These are phyloP conservation scores for Glossophaga mutica DNA, from an alignment of 2,797 vertebrate species.

Conservation along the genomic window DNA sequence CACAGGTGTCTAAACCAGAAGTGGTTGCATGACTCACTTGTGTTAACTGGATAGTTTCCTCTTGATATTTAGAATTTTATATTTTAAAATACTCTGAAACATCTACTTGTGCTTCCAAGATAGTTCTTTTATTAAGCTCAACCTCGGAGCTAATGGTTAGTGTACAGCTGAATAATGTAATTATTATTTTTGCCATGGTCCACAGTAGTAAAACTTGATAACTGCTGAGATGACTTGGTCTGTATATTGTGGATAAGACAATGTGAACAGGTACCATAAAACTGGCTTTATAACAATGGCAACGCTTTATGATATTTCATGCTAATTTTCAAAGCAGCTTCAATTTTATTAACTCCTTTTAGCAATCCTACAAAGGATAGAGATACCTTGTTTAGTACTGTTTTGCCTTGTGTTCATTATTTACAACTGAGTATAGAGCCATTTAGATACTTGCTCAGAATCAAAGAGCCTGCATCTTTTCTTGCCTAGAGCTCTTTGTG, in stretches of 20 bases:
- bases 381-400: not conserved
- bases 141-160: not conserved
- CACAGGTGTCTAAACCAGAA: not conserved
- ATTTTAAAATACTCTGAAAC: not conserved
- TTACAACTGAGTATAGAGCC: not conserved
- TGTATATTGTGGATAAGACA: not conserved
- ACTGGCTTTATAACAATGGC: not conserved
- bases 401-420: not conserved
- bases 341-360: not conserved
- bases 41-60: not conserved
- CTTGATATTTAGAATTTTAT: not conserved
- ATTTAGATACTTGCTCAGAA: not conserved
- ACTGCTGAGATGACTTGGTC: not conserved
- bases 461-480: not conserved
- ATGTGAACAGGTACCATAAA: not conserved
- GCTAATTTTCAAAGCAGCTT: not conserved
- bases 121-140: not conserved
- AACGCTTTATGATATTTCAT: not conserved
- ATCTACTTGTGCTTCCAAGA: not conserved
- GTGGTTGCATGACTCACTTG: not conserved
- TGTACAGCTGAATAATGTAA: not conserved
- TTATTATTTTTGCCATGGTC: not conserved
- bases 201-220: not conserved
- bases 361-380: not conserved
- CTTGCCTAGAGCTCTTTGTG: not conserved